These are phyloP conservation scores for Paracyclopina nana DNA, from an alignment of 1,140 invertebrate species.

Conservation along the genomic window DNA sequence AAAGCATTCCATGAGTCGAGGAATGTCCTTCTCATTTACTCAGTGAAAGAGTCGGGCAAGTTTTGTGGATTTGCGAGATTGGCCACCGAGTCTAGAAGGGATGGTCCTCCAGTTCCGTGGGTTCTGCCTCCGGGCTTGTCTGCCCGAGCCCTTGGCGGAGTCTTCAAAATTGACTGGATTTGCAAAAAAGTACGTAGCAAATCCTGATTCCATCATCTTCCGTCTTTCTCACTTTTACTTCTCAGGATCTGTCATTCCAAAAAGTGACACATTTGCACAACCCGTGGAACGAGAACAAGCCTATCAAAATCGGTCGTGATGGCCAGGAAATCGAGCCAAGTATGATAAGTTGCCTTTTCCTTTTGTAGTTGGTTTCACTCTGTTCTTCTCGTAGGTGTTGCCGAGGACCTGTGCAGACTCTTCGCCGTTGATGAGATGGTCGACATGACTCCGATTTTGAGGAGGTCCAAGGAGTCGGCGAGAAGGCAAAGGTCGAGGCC, in stretches of 20 bases:
- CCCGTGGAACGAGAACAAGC: slow-evolving; percentile 95
- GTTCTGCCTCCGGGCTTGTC: slow-evolving; percentile 82
- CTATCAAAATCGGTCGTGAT: slow-evolving; percentile 93
- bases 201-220: no score
- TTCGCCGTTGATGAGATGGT: slow-evolving; percentile 84
- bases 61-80: slow-evolving; percentile 74
- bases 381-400: slow-evolving; percentile 34
- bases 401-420: slow-evolving; percentile 75
- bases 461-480: slow-evolving; percentile 65
- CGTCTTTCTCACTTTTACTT: no score
- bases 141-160: slow-evolving; percentile 74
- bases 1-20: slow-evolving; percentile 73
- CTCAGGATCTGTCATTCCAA: slow-evolving; percentile 75
- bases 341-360: not conserved
- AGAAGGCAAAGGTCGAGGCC: slow-evolving; percentile 28
- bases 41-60: slow-evolving; percentile 38
- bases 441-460: slow-evolving; percentile 68
- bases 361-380: slow-evolving; percentile 5
- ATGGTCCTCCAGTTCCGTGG: slow-evolving; percentile 76
- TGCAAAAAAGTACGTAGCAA: slow-evolving; percentile 59
- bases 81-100: slow-evolving; percentile 61
- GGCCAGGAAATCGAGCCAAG: slow-evolving; percentile 38
- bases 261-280: slow-evolving; percentile 84
- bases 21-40: slow-evolving; percentile 89
- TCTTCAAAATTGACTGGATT: slow-evolving; percentile 33